Evolutionary conservation across 2,888 invertebrate species (phyloP).

Genomic region (Calliphora vomitoria): DNA sequence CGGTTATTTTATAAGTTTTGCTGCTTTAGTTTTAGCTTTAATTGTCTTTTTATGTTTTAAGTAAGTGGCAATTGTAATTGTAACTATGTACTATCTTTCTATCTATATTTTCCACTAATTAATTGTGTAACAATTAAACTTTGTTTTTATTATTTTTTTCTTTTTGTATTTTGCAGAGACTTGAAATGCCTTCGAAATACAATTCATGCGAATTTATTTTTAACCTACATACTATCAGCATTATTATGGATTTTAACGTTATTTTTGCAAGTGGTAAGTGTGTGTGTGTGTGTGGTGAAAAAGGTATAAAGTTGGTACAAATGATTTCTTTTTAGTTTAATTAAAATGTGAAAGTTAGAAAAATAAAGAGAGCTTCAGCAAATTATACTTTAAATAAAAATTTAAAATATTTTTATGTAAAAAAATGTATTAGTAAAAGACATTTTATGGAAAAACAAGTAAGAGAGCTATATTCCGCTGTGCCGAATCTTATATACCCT

Average conservation of each 20-base stretch:
- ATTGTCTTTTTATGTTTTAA: slow-evolving; percentile 95
- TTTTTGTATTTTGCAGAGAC: slow-evolving; percentile 87
- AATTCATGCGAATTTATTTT: slow-evolving; percentile 97
- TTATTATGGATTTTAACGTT: slow-evolving; percentile 95
- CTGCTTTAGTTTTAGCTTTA: slow-evolving; percentile 92
- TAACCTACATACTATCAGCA: slow-evolving; percentile 95
- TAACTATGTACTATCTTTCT: background rate
- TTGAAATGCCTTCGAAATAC: slow-evolving; percentile 95
- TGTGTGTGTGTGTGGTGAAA: too few species aligned
- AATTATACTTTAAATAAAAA: too few species aligned
- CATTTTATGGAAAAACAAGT: too few species aligned
- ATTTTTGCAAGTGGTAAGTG: slow-evolving; percentile 88
- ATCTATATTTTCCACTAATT: background rate
- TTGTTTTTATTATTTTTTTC: slow-evolving; percentile 1
- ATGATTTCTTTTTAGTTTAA: too few species aligned
- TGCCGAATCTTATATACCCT: too few species aligned
- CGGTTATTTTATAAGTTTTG: slow-evolving; percentile 93
- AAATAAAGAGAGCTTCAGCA: too few species aligned
- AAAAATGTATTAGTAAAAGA: too few species aligned
- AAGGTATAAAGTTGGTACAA: too few species aligned
- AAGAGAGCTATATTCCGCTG: too few species aligned
- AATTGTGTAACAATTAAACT: slow-evolving; percentile 31
- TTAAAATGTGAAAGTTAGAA: too few species aligned
- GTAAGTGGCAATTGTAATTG: slow-evolving; percentile 86
- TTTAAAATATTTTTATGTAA: too few species aligned